Evolutionary conservation across 2,888 invertebrate species (phyloP).

Genomic region (Andrena trimmerana): DNA sequence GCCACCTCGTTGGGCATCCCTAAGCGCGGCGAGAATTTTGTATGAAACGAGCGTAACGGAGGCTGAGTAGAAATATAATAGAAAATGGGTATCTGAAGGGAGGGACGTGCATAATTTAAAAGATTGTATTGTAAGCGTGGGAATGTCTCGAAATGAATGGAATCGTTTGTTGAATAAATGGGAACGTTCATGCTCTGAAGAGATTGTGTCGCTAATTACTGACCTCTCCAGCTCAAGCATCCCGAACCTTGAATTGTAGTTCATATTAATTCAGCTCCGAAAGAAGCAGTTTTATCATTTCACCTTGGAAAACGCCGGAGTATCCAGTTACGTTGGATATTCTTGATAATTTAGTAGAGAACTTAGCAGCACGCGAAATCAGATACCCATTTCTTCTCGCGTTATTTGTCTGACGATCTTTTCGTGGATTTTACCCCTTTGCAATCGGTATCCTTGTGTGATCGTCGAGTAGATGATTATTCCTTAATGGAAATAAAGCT

Average conservation of each 20-base stretch:
- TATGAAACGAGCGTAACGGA: conserved; percentile 4
- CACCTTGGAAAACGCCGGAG: background rate
- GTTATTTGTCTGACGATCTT: background rate
- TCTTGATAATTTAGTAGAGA: background rate
- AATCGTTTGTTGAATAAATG: conserved; percentile 47
- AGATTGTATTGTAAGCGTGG: conserved; percentile 36
- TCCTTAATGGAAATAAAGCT: too few species aligned
- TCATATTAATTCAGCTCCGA: background rate
- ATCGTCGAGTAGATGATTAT: background rate
- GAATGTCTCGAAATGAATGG: conserved; percentile 30
- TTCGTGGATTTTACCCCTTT: background rate
- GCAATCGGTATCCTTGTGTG: background rate
- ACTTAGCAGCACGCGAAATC: background rate
- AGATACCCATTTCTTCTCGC: conserved; percentile 30
- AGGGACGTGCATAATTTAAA: background rate
- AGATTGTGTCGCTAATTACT: conserved; percentile 47
- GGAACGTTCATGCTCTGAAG: conserved; percentile 26
- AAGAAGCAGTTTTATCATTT: background rate
- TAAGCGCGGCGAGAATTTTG: conserved; percentile 3
- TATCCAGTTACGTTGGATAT: background rate
- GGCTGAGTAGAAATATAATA: conserved; percentile 7
- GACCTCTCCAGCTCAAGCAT: conserved; percentile 34
- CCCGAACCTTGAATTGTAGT: conserved; percentile 16
- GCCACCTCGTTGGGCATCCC: background rate
- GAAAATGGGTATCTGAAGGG: conserved; percentile 40